Conservation (phyloP, 2,888 invertebrate species). For the Lamellibrachia columna region DNA sequence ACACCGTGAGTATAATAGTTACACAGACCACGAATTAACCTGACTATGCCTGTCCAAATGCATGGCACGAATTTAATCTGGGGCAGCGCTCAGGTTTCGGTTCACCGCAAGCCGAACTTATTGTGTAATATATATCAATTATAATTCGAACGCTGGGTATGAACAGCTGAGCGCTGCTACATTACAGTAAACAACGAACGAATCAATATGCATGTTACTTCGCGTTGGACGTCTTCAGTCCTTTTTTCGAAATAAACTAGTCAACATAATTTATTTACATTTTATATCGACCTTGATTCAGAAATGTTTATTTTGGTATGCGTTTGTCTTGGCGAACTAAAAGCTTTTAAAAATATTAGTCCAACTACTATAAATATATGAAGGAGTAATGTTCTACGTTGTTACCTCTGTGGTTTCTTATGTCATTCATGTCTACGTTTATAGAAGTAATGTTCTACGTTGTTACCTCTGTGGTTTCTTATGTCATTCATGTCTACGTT, state of each 20-base stretch:
- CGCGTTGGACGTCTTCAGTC: neutral
- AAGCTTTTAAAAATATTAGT: neutral
- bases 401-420: neutral
- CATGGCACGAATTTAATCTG: neutral
- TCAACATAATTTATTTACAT: neutral
- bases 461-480: neutral
- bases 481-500: neutral
- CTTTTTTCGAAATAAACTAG: neutral
- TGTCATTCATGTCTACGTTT: neutral
- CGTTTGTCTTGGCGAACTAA: neutral
- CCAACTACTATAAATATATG: neutral
- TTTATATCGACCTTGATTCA: neutral
- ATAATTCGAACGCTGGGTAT: neutral
- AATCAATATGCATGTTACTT: neutral
- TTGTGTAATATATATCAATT: slow-evolving; percentile 2
- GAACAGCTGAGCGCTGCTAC: neutral
- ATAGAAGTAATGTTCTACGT: neutral
- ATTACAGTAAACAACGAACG: neutral
- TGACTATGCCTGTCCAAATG: neutral
- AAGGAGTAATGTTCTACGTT: neutral
- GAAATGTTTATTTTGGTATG: neutral
- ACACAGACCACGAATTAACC: neutral
- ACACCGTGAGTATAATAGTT: neutral
- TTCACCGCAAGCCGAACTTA: neutral
- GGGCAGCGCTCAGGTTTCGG: neutral